These are phyloP conservation scores for Alethe castanea DNA, from an alignment of 2,113 vertebrate genomes.

Conservation along the genomic window DNA sequence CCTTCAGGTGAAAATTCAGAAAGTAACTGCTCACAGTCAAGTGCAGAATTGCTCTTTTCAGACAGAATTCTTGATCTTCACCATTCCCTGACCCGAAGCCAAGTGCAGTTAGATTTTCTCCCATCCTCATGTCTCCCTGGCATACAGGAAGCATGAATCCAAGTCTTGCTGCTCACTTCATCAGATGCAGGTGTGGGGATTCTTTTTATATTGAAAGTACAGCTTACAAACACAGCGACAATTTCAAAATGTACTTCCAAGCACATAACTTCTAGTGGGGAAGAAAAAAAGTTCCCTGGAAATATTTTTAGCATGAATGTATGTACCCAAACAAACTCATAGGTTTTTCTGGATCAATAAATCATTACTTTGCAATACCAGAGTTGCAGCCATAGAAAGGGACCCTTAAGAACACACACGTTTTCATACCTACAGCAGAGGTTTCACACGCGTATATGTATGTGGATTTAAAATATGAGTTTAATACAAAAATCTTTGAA, in stretches of 20 bases:
- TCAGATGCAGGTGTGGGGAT: neutral
- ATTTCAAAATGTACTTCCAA: neutral
- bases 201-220: neutral
- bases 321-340: neutral
- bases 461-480: neutral
- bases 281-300: neutral
- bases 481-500: neutral
- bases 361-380: neutral
- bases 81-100: constrained; percentile 12
- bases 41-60: constrained; percentile 48
- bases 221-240: neutral
- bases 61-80: constrained; percentile 38
- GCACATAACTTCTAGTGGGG: neutral
- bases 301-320: neutral
- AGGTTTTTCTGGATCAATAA: neutral
- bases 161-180: constrained; percentile 6
- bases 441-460: fast-evolving
- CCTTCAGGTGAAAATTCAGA: constrained; percentile 68
- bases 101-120: neutral
- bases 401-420: neutral
- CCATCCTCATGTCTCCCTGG: neutral
- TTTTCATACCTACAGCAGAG: neutral
- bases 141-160: neutral
- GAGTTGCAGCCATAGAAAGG: neutral
- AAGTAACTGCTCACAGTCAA: constrained; percentile 53